These are phyloP conservation scores for Lophius piscatorius DNA, from an alignment of 2,113 vertebrate species.

Conservation along the genomic window DNA sequence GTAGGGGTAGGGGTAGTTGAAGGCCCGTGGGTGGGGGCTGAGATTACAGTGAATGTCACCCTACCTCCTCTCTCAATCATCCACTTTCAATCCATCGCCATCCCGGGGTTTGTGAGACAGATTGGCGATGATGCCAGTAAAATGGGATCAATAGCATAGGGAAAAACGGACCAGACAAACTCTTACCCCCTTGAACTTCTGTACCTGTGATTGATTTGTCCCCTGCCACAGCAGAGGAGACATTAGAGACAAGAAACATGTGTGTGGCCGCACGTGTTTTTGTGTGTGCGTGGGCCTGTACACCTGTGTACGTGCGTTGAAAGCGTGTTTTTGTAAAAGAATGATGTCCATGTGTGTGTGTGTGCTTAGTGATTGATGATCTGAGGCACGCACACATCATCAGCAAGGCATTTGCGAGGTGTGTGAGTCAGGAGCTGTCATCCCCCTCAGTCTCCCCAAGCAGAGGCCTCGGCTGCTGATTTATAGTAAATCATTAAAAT, in stretches of 20 bases:
- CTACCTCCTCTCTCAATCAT: conserved; percentile 79
- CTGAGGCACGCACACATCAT: conserved; percentile 77
- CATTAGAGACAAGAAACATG: conserved; percentile 74
- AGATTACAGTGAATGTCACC: conserved; percentile 79
- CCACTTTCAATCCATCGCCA: conserved; percentile 76
- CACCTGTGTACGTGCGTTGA: conserved; percentile 63
- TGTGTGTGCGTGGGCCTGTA: conserved; percentile 22
- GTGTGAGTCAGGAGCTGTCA: conserved; percentile 81
- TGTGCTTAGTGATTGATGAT: conserved; percentile 73
- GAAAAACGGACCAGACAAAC: conserved; percentile 79
- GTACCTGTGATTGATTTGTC: conserved; percentile 80
- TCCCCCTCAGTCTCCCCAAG: conserved; percentile 76
- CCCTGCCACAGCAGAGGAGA: conserved; percentile 73
- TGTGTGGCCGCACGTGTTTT: conserved; percentile 57
- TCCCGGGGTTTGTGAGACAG: conserved; percentile 71
- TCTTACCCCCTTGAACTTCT: conserved; percentile 81
- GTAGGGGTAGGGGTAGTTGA: too few species aligned
- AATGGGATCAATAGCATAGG: conserved; percentile 80
- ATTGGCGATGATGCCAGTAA: conserved; percentile 79
- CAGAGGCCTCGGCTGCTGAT: conserved; percentile 78
- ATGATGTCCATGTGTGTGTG: conserved; percentile 17
- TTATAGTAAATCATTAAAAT: conserved; percentile 83
- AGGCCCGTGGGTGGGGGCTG: conserved; percentile 39
- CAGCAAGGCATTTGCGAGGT: conserved; percentile 79
- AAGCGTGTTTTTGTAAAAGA: conserved; percentile 67